Evolutionary conservation across 92 coral and sea anemone genomes (phyloP).

Genomic region (Heliopora coerulea): DNA sequence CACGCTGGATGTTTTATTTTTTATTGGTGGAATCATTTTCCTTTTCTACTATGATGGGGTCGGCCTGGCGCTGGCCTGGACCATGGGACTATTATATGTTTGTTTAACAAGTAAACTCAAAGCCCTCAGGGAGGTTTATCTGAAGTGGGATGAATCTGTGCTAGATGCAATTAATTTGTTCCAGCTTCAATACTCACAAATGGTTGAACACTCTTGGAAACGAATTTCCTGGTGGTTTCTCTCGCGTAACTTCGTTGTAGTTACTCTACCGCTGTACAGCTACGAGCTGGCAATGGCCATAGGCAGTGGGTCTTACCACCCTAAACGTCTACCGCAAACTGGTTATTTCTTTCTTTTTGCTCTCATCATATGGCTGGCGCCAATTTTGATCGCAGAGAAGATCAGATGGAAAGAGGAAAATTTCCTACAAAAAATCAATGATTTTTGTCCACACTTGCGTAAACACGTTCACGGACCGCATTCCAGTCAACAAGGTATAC

Average conservation of each 20-base stretch:
- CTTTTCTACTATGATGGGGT: slow-evolving; percentile 1
- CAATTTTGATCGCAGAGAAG: background rate
- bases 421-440: slow-evolving; percentile 6
- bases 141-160: background rate
- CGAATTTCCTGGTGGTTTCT: slow-evolving; percentile 11
- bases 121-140: background rate
- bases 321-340: background rate
- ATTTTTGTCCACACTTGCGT: background rate
- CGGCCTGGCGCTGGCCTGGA: slow-evolving; percentile 12
- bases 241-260: background rate
- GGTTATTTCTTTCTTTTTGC: background rate
- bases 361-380: background rate
- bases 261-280: slow-evolving; percentile 6
- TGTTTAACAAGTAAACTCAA: background rate
- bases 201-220: background rate
- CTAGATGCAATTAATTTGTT: background rate
- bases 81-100: slow-evolving; percentile 1
- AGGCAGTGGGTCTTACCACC: background rate
- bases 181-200: background rate
- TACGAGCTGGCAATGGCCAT: slow-evolving; percentile 3
- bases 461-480: background rate
- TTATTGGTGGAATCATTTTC: background rate
- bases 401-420: background rate
- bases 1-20: background rate
- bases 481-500: no score